Evolutionary conservation across 1,140 invertebrate species (phyloP).

Genomic region (Cecropterus lyciades): DNA sequence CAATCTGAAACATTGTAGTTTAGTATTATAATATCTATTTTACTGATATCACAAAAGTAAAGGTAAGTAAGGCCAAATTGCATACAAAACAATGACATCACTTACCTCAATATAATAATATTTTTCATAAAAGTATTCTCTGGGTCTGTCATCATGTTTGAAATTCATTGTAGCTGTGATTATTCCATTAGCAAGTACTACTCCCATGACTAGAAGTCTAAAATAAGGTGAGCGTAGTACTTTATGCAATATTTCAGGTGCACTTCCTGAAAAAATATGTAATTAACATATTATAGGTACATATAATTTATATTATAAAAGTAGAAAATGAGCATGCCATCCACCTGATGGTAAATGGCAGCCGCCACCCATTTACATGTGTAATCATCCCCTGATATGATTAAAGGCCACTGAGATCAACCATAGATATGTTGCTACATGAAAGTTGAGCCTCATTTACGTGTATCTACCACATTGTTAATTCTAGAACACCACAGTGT

Average conservation of each 20-base stretch:
- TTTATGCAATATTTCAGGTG: slow-evolving; percentile 94
- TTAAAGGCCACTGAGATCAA: too few relatives aligned
- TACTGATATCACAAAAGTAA: not conserved
- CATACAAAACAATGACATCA: slow-evolving; percentile 9
- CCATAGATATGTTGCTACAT: too few relatives aligned
- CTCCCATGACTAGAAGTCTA: slow-evolving; percentile 96
- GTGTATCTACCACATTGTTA: too few relatives aligned
- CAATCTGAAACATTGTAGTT: slow-evolving; percentile 86
- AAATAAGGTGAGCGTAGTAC: slow-evolving; percentile 96
- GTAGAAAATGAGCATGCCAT: too few relatives aligned
- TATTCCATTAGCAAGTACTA: slow-evolving; percentile 97
- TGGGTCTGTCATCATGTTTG: slow-evolving; percentile 94
- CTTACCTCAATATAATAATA: slow-evolving; percentile 97
- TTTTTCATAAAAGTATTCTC: slow-evolving; percentile 93
- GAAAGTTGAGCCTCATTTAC: too few relatives aligned
- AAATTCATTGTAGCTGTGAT: slow-evolving; percentile 98
- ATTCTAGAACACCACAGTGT: too few relatives aligned
- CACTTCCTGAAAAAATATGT: slow-evolving; percentile 79
- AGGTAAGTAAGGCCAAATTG: not conserved
- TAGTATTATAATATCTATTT: not conserved
- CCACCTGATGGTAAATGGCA: too few relatives aligned
- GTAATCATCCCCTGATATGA: too few relatives aligned
- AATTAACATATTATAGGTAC: too few relatives aligned
- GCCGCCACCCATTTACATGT: too few relatives aligned
- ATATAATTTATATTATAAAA: too few relatives aligned